Percentiles rank a stretch among this genome's conserved stretches.
Conservation (phyloP, 2,113 vertebrate genomes). For the Mustela lutreola region DNA sequence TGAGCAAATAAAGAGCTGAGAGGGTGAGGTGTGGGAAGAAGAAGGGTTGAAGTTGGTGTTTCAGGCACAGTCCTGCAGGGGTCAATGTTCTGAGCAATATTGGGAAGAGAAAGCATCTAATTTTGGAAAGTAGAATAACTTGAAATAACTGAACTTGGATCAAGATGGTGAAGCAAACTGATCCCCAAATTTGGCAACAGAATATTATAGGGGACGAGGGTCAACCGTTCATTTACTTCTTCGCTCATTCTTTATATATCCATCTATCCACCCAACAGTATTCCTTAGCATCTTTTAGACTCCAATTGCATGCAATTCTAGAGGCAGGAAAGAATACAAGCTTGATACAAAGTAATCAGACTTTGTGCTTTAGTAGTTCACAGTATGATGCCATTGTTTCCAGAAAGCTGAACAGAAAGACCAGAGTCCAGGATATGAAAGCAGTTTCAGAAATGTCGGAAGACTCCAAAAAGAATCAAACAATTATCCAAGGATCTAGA, state of each 20-base stretch:
- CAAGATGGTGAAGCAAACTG: neutral
- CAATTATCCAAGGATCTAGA: neutral
- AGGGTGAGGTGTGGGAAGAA: neutral
- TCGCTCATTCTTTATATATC: neutral
- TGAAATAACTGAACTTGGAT: neutral
- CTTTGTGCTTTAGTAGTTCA: neutral
- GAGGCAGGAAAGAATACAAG: neutral
- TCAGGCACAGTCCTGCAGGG: neutral
- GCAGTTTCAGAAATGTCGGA: conserved; percentile 37
- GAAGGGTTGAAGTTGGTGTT: neutral
- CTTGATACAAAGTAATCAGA: neutral
- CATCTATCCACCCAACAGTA: neutral
- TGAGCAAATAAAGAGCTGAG: neutral
- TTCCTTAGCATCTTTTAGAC: neutral
- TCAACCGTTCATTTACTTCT: neutral
- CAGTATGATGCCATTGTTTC: neutral
- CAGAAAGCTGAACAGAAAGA: conserved; percentile 42
- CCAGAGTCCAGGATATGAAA: neutral
- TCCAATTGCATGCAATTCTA: neutral
- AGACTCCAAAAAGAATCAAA: neutral
- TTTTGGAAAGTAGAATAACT: neutral
- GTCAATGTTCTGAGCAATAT: neutral
- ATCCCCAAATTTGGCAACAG: neutral
- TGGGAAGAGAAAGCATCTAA: neutral
- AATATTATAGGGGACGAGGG: neutral